Evolutionary conservation across 2,113 vertebrate species (phyloP), one percentile per base, ranked within the genome.

Genomic region (Poicephalus meyeri): DNA sequence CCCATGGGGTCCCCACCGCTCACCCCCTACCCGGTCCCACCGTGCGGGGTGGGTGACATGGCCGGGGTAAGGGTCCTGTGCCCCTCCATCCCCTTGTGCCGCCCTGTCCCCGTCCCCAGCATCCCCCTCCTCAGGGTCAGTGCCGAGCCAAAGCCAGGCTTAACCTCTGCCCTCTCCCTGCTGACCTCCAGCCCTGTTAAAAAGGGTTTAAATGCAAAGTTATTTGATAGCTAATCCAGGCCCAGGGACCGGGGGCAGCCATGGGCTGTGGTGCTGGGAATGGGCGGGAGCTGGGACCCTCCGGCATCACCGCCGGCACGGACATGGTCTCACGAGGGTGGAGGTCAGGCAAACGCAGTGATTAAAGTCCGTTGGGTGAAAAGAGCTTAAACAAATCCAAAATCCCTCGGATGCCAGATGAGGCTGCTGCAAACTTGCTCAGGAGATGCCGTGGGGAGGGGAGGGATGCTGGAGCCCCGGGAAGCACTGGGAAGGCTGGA

Each of bases 371-470:
- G 14, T 80, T 6, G 95, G 94, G 97, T 95, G 97, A 96, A 97
- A 97, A 97, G 95, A 96, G 97, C 97, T 96, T 98, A 97, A 96
- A 92, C 92, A 97, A 98, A 98, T 98, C 97, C 96, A 94, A 87
- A 70, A 66, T 96, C 97, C 94, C 74, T 97, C 95, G 80, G 94
- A 95, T 95, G 95, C 95, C 94, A 70, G 97, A 96, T 95, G 96
- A 95, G 55, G 89, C 77, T n/a, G 84, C 81, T 94, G 4, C 53
- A 89, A 96, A 89, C 29, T 80, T 81, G 49, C 89, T 83, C 1
- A 8, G 53, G 65, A 91, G 90, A 37, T 1, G 5, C 56, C 0
- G 7, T 1, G 5, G 63, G 39, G 69, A 68, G 53, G 72, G 65
- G 19, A 46, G 44, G 31, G 20, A 16, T 0, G 3, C 33, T 4